A percentile compares a stretch with the other conserved stretches of the same genome.
Conservation (phyloP, 1,140 invertebrate species). For the Temnothorax curvispinosus region DNA sequence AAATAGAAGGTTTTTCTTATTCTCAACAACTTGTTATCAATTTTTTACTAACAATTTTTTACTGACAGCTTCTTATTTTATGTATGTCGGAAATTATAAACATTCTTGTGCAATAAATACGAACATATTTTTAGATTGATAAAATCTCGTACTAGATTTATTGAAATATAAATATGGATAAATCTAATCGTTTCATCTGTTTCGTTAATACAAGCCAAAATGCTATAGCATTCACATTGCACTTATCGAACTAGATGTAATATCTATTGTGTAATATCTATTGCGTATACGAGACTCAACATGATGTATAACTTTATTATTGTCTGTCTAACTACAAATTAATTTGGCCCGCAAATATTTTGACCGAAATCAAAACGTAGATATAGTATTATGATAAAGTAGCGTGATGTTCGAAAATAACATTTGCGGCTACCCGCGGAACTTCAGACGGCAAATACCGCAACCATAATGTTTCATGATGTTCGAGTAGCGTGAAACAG, state of each 20-base stretch:
- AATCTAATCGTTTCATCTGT: slow-evolving; percentile 31
- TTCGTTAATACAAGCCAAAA: not conserved
- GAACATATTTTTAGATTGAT: not conserved
- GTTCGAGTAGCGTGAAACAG: slow-evolving; percentile 45
- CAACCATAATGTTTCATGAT: slow-evolving; percentile 41
- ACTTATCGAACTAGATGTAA: not conserved
- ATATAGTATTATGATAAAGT: slow-evolving; percentile 35
- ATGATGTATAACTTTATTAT: slow-evolving; percentile 6
- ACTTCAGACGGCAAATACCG: slow-evolving; percentile 40
- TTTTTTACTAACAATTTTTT: not conserved
- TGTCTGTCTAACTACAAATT: slow-evolving; percentile 21
- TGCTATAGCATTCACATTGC: not conserved
- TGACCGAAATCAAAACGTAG: slow-evolving; percentile 31
- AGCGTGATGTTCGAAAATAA: slow-evolving; percentile 41
- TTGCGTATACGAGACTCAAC: not conserved
- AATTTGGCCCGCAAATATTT: slow-evolving; percentile 36
- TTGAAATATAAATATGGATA: slow-evolving; percentile 14
- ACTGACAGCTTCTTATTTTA: not conserved
- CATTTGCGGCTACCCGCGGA: slow-evolving; percentile 41
- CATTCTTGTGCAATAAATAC: not conserved
- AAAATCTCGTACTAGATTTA: slow-evolving; percentile 25
- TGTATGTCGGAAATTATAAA: not conserved
- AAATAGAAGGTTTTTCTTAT: not conserved
- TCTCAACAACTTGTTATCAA: not conserved
- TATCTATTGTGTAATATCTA: not conserved